Evolutionary conservation across 2,888 invertebrate genomes (phyloP), one percentile per base, ranked within the genome.

Genomic region (Luffia ferchaultella): DNA sequence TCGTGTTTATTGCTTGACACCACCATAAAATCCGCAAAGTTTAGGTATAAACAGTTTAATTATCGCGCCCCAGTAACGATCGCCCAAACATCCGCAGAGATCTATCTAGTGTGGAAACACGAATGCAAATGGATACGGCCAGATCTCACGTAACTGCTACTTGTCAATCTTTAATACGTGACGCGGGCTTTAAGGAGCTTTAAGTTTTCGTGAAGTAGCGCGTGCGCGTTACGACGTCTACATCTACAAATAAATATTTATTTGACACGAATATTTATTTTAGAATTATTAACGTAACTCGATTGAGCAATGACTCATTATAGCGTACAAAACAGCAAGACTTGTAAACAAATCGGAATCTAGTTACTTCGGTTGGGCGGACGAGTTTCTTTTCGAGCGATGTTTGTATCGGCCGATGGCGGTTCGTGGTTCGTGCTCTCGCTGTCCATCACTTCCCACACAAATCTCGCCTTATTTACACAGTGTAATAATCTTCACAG

Each of bases 91-190:
- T 12, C n/a, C n/a, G n/a, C n/a, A n/a, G n/a, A n/a, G n/a, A n/a
- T n/a, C n/a, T n/a, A n/a, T n/a, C n/a, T n/a, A n/a, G n/a, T n/a
- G 49, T 17, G 20, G 44, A 40, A 44, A 40, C 49, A 50, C 61
- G 62, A 70, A 75, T 72, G 72, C 70, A 72, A 70, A 73, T 70
- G 65, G 57, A 43, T 18, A 49, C 45, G 16, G 40, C 45, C 30
- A 60, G 60, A n/a, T n/a, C n/a, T n/a, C 76, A 73, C 74, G 73
- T 73, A 64, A 61, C 58, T 54, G 59, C 70, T 64, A 73, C 76
- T 73, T 77, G 76, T 78, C 76, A 76, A 68, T 66, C 69, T 62
- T 64, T 63, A 58, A 64, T 64, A 66, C 69, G 72, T 71, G 72
- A 68, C 62, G 64, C 58, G 69, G 59, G 61, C 64, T 57, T 59